phyloP scores from a whole-genome alignment of 2,888 invertebrate genomes.

The Apotomis betuletana region DNA sequence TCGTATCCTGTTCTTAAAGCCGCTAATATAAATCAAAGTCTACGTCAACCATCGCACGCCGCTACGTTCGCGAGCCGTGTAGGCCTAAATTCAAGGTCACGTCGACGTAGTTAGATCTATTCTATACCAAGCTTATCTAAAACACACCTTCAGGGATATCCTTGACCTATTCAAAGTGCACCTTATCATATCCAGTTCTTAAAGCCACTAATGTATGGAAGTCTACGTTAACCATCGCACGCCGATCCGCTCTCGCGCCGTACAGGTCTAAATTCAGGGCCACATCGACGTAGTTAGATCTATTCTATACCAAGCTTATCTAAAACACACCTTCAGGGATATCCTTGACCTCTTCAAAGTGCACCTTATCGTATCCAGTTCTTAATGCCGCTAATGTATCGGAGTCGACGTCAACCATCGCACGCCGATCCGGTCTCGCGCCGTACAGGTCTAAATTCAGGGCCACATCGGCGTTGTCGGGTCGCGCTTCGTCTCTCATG shows the following conservation, averaged over 20 bases:
- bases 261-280: constrained; percentile 53
- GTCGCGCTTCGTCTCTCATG: background rate
- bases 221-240: constrained; percentile 50
- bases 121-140: too few relatives aligned
- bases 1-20: background rate
- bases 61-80: constrained; percentile 49
- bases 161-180: constrained; percentile 8
- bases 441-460: constrained; percentile 58
- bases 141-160: constrained; percentile 54
- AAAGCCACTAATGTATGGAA: background rate
- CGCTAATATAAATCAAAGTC: background rate
- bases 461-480: background rate
- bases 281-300: too few relatives aligned
- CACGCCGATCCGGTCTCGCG: constrained; percentile 47
- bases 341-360: constrained; percentile 40
- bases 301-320: too few relatives aligned
- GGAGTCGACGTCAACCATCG: constrained; percentile 48
- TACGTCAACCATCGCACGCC: constrained; percentile 51
- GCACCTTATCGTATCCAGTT: constrained; percentile 5
- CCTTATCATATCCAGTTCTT: background rate
- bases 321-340: constrained; percentile 51
- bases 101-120: too few relatives aligned
- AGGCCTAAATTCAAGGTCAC: constrained; percentile 48
- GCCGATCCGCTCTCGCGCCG: constrained; percentile 44
- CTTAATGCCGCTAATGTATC: background rate